Percentiles rank a stretch among this genome's conserved stretches.
phyloP scores from a whole-genome alignment of 2,113 vertebrate species.

The Myotis lucifugus region DNA sequence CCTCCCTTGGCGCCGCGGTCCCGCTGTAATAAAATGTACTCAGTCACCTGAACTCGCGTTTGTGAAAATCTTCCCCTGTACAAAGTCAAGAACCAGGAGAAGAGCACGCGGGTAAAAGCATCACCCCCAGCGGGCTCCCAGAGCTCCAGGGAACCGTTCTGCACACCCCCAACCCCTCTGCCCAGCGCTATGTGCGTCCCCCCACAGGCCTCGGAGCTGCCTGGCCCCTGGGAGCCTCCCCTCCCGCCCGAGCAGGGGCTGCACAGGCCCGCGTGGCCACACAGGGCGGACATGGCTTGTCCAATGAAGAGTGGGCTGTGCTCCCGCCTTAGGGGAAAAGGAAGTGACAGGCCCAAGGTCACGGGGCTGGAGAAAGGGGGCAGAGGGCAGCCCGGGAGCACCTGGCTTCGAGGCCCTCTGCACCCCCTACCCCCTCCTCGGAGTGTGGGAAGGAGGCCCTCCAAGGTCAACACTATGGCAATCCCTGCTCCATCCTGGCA shows the following conservation, averaged over 20 bases:
- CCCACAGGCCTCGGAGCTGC: background rate
- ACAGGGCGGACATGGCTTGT: background rate
- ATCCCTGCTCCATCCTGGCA: fast-evolving
- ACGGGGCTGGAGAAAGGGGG: background rate
- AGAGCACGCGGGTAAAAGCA: no score
- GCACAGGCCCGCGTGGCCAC: background rate
- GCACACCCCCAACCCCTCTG: background rate
- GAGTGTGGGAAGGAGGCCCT: background rate
- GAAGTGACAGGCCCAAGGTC: constrained; percentile 28
- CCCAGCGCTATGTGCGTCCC: fast-evolving
- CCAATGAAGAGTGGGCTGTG: background rate
- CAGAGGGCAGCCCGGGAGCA: background rate
- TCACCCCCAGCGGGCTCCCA: background rate
- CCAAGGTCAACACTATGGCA: background rate
- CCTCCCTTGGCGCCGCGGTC: background rate
- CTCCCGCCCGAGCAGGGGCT: background rate
- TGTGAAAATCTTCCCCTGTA: background rate
- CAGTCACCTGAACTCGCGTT: background rate
- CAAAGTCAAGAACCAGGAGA: no score
- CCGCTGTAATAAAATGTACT: background rate
- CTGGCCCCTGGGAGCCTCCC: background rate
- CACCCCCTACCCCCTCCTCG: no score
- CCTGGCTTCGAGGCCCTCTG: background rate
- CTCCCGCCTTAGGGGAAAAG: background rate
- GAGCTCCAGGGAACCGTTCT: background rate